Evolutionary conservation across 2,113 vertebrate species (phyloP).

Genomic region (Myrmecophaga tridactyla): DNA sequence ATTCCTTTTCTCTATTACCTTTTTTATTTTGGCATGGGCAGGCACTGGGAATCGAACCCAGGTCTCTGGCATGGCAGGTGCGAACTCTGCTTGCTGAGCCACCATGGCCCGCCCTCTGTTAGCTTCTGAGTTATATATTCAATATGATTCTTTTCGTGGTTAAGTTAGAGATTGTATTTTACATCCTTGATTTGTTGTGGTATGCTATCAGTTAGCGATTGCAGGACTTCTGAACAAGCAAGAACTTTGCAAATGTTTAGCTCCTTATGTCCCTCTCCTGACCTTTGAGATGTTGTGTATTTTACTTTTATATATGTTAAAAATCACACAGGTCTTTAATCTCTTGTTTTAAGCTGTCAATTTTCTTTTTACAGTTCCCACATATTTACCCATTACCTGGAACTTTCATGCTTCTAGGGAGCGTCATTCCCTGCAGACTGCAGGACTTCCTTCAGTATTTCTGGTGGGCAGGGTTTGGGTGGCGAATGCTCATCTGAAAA

Average conservation of each 20-base stretch:
- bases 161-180: not conserved
- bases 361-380: not conserved
- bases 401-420: not conserved
- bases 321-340: not conserved
- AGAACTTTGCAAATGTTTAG: not conserved
- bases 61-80: too few relatives aligned
- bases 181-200: not conserved
- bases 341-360: not conserved
- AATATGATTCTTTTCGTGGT: not conserved
- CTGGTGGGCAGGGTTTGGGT: too few relatives aligned
- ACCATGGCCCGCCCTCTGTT: too few relatives aligned
- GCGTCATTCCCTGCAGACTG: too few relatives aligned
- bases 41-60: too few relatives aligned
- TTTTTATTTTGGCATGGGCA: too few relatives aligned
- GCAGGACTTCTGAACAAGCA: not conserved
- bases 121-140: not conserved
- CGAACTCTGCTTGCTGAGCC: too few relatives aligned
- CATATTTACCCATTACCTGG: not conserved
- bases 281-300: not conserved
- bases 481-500: not conserved
- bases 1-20: not conserved
- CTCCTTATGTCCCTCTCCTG: not conserved
- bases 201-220: not conserved
- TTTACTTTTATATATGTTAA: not conserved
- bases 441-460: too few relatives aligned